Base-by-base conservation (phyloP, 2,888 invertebrate genomes). In the Polyommatus icarus region DNA sequence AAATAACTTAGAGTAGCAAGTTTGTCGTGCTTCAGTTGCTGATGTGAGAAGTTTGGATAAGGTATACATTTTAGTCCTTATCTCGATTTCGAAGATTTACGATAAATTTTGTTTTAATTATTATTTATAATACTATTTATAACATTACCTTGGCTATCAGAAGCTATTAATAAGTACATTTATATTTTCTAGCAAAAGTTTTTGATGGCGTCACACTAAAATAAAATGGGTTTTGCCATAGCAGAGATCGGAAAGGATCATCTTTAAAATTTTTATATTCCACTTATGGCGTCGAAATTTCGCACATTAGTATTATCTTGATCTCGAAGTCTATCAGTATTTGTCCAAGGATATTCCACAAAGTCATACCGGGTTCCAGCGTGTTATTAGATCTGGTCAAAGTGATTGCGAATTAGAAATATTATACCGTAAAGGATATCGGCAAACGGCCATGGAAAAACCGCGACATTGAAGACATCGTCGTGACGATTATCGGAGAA, bases 1-100 rank as follows among this genome's bases (percentile, higher is more conserved):
- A 90, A 90, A 91, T 90, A 88, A 81, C 86, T 85, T 84, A 82
- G 81, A 86, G 86, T 85, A 84, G 79, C 84, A 85, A 88, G 87
- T 88, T 89, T 88, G 87, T 88, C 87, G 86, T 83, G 84, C 84
- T 85, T 83, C 84, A 84, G 84, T 83, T 82, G 84, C 84, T 80
- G 78, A 75, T 50, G n/a, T 59, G 20, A 46, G 36, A 80, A 77
- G 77, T 75, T 29, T 81, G 80, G 82, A 84, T 82, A 72, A 77
- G 83, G 82, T 40, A 79, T 76, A 40, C 73, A 61, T 46, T 10
- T 24, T 40, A 40, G 40, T 40, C 10, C 2, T 40, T 40, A 40
- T 40, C 40, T 40, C 40, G 40, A 10, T 40, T 40, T 40, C 8
- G 40, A 40, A 36, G 6, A 36, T 46, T 15, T 50, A 50, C 50